Evolutionary conservation across 2,888 invertebrate genomes (phyloP).

Genomic region (Dromius quadrimaculatus): DNA sequence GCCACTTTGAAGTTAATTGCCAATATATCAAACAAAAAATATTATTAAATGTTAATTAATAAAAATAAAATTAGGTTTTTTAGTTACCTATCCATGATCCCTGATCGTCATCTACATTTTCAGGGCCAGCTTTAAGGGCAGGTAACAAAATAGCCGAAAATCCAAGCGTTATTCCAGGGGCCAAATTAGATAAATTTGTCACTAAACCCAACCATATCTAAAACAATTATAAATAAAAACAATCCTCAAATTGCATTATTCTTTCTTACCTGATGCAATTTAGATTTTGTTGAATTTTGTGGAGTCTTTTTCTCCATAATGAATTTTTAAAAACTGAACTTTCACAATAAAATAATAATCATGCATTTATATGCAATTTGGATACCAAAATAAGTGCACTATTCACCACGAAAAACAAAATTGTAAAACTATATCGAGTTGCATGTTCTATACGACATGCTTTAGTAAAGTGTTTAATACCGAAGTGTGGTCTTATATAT

Average conservation of each 20-base stretch:
- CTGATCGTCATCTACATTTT: conserved; percentile 63
- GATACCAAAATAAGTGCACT: too few species aligned
- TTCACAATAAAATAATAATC: too few species aligned
- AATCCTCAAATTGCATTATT: background rate
- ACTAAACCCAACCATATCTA: conserved; percentile 68
- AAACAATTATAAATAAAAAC: conserved; percentile 54
- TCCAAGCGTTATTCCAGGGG: conserved; percentile 72
- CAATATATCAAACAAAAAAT: background rate
- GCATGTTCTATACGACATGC: too few species aligned
- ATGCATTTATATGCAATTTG: too few species aligned
- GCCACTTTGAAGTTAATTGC: too few species aligned
- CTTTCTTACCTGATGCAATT: background rate
- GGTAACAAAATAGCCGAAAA: conserved; percentile 71
- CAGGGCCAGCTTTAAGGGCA: conserved; percentile 62
- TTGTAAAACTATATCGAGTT: too few species aligned
- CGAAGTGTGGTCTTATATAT: too few species aligned
- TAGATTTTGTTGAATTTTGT: conserved; percentile 8
- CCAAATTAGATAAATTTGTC: conserved; percentile 68
- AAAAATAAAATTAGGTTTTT: background rate
- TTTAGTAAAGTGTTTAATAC: too few species aligned
- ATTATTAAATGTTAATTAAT: background rate
- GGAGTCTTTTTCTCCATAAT: conserved; percentile 5
- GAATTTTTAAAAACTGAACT: too few species aligned
- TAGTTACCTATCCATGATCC: conserved; percentile 72
- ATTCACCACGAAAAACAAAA: too few species aligned